Base-by-base conservation (phyloP, 1,140 invertebrate species). In the Drosophila insularis region DNA sequence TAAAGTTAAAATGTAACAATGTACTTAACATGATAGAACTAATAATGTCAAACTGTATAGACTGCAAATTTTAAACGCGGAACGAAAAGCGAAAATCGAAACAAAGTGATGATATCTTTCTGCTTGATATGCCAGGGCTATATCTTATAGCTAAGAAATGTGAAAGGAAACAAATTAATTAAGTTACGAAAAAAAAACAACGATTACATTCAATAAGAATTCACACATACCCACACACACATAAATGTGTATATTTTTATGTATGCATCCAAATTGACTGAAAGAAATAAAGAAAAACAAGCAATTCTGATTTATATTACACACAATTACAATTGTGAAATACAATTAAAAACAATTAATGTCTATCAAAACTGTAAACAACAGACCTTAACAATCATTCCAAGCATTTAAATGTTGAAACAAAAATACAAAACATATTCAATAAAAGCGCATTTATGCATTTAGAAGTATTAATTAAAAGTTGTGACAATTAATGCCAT, bases 51-150 rank as follows among this genome's bases (percentile, higher is more conserved):
- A 87, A 80, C 84, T 89, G 80, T 76, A 87, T 87, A 87, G 84
- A 87, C 84, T 87, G 80, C 43, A 50, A 77, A 89, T 70, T 82
- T 80, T 80, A 68, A 78, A 71, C 67, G 19, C 17, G 8, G 19
- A 50, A 50, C 17, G 10, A 50, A 71, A 89, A 68, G 39, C 43
- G 6, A 61, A 32, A 39, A 84, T 73, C 32, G 11, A 8, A 50
- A 63, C 8, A 21, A 68, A 74, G 72, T 69, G 73, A 69, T 87
- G 76, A 19, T 76, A 80, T 68, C 65, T 69, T 79, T 87, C 82
- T 82, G 81, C 82, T 87, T 82, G 65, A 86, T 86, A 87, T 86
- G 79, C 79, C 73, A 73, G 59, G 66, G 63, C 65, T 87, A 87
- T 87, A 87, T 86, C 27, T 27, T 86, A 79, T 68, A 89, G 75